phyloP scores from a whole-genome alignment of 2,113 vertebrate genomes.

The Ptilorrhoa leucosticta region DNA sequence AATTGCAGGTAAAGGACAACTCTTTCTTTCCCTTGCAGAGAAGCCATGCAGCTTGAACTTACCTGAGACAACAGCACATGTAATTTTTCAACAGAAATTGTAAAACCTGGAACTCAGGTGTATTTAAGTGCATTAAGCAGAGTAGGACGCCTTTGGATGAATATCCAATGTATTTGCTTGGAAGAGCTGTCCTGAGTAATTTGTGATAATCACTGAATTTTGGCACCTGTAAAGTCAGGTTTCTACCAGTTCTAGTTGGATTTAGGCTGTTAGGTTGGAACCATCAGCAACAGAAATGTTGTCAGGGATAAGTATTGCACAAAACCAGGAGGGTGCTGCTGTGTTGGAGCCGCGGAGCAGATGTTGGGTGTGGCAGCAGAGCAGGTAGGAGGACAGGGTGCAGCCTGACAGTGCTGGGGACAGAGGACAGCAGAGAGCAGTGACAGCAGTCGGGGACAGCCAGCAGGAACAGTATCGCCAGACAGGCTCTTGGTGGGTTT shows the following conservation, averaged over 20 bases:
- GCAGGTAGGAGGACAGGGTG: too few relatives aligned
- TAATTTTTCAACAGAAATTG: not conserved
- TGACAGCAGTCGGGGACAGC: not conserved
- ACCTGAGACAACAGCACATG: not conserved
- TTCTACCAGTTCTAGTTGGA: not conserved
- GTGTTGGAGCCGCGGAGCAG: accelerated
- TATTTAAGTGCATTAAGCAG: not conserved
- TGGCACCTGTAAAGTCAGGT: not conserved
- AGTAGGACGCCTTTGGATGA: not conserved
- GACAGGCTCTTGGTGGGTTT: not conserved
- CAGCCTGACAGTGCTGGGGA: not conserved
- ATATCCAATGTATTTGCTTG: not conserved
- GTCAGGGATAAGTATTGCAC: too few relatives aligned
- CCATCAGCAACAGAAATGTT: not conserved
- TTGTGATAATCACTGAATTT: not conserved
- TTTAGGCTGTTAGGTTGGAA: not conserved
- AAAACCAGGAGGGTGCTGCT: not conserved
- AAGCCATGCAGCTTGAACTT: not conserved
- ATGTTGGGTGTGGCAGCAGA: accelerated
- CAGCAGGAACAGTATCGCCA: accelerated
- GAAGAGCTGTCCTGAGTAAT: not conserved
- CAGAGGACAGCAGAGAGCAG: not conserved
- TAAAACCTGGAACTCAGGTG: not conserved
- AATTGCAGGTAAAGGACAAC: not conserved
- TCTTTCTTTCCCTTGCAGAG: not conserved